Percentiles rank a stretch among this genome's conserved stretches.
Evolutionary conservation across 1,140 invertebrate species (phyloP).

Genomic region (Achroia grisella): DNA sequence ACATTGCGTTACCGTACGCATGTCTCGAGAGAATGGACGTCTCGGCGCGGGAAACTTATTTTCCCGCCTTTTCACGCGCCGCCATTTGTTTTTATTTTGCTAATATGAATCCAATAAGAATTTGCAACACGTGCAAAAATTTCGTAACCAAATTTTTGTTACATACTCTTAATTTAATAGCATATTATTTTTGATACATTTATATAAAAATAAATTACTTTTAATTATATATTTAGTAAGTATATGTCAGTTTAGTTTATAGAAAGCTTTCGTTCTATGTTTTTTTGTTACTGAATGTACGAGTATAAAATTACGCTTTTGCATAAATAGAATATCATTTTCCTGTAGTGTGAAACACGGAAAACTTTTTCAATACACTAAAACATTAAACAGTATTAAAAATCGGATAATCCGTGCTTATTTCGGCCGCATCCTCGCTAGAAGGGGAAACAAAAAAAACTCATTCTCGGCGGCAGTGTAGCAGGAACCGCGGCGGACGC

Average conservation of each 20-base stretch:
- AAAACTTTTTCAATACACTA: slow-evolving; percentile 21
- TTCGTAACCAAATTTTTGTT: not conserved
- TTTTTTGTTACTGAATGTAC: not conserved
- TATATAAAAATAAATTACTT: too few species aligned
- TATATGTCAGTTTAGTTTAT: too few species aligned
- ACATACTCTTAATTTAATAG: too few species aligned
- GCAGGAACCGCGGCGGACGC: slow-evolving; percentile 55
- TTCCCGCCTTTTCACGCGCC: slow-evolving; percentile 55
- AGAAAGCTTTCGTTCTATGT: too few species aligned
- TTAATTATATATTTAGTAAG: too few species aligned
- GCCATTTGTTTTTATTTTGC: slow-evolving; percentile 34
- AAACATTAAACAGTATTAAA: slow-evolving; percentile 13
- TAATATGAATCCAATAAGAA: slow-evolving; percentile 52
- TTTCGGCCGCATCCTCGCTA: slow-evolving; percentile 54
- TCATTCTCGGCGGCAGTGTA: slow-evolving; percentile 39
- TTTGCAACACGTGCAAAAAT: not conserved
- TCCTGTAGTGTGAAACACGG: not conserved
- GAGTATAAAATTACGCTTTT: slow-evolving; percentile 1
- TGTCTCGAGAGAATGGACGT: slow-evolving; percentile 41
- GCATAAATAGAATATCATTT: not conserved
- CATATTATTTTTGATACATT: too few species aligned
- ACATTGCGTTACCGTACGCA: slow-evolving; percentile 49
- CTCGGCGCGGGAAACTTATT: slow-evolving; percentile 55
- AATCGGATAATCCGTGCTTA: slow-evolving; percentile 49
- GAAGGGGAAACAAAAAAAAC: slow-evolving; percentile 60